These are phyloP conservation scores for Sclerodermus sp. DNA, from an alignment of 2,888 invertebrate species.

Conservation along the genomic window DNA sequence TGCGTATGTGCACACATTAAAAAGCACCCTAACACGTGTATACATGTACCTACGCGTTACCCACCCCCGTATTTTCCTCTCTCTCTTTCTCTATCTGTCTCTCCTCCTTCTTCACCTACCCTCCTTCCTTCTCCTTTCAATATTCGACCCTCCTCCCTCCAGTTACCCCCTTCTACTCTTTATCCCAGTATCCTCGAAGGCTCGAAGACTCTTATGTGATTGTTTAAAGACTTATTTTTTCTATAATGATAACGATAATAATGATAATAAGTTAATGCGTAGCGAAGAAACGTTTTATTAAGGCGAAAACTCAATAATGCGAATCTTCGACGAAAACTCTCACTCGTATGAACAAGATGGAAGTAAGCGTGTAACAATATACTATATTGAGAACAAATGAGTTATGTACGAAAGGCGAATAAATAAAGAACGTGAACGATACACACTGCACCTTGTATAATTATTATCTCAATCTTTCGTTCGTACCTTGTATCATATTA, in stretches of 20 bases:
- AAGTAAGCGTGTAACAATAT: conserved; percentile 35
- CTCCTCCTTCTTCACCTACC: conserved; percentile 1
- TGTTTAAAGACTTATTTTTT: conserved; percentile 58
- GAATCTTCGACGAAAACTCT: conserved; percentile 34
- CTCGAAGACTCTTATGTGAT: conserved; percentile 55
- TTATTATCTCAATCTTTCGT: neutral
- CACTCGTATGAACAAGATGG: conserved; percentile 30
- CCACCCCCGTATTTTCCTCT: conserved; percentile 1
- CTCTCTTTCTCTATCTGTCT: too few relatives aligned
- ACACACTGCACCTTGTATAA: conserved; percentile 2
- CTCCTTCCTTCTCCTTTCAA: neutral
- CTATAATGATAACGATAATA: conserved; percentile 49
- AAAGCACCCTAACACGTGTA: conserved; percentile 18
- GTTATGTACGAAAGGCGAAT: conserved; percentile 48
- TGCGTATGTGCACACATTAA: conserved; percentile 1
- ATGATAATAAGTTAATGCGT: conserved; percentile 42
- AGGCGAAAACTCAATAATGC: conserved; percentile 39
- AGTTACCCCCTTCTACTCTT: conserved; percentile 8
- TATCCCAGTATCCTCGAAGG: conserved; percentile 26
- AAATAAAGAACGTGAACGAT: conserved; percentile 42
- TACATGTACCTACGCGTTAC: conserved; percentile 14
- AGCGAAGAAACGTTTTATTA: conserved; percentile 46
- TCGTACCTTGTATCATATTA: neutral
- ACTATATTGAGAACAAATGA: conserved; percentile 40
- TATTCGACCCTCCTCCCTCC: neutral